Conservation (phyloP, 2,797 vertebrate genomes). For the Chanos chanos region DNA sequence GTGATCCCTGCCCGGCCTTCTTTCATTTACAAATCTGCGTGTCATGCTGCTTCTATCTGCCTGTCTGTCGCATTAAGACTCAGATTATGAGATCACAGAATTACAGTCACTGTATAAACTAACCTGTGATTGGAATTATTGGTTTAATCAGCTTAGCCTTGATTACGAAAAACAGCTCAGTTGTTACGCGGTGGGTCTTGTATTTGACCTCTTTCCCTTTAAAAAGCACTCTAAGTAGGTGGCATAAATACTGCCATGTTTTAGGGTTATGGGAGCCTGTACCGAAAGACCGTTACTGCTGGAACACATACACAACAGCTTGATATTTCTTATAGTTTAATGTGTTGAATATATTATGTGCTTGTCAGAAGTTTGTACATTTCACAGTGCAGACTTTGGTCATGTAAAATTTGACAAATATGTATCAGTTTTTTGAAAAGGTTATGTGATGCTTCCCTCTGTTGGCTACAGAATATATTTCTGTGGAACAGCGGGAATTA, state of each 20-base stretch:
- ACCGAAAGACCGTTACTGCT: neutral
- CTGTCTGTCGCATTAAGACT: neutral
- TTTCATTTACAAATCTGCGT: too few relatives aligned
- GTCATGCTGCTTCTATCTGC: too few relatives aligned
- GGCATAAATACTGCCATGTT: neutral
- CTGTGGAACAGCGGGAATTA: too few relatives aligned
- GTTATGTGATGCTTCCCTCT: too few relatives aligned
- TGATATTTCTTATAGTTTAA: too few relatives aligned
- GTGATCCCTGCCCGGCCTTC: too few relatives aligned
- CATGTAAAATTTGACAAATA: too few relatives aligned
- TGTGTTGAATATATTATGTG: too few relatives aligned
- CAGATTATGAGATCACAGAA: neutral
- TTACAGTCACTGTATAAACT: neutral
- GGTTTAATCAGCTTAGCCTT: slow-evolving; percentile 11
- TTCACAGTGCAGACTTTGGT: too few relatives aligned
- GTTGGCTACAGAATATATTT: too few relatives aligned
- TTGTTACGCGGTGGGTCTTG: slow-evolving; percentile 2
- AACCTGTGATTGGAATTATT: neutral
- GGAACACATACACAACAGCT: neutral
- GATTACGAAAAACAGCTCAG: neutral
- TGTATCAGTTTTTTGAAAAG: too few relatives aligned
- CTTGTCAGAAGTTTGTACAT: too few relatives aligned
- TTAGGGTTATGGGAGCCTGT: neutral
- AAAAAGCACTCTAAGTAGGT: neutral
- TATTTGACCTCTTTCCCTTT: neutral